Conservation (phyloP, 2,113 vertebrate genomes). For the Thinocorus orbignyianus region DNA sequence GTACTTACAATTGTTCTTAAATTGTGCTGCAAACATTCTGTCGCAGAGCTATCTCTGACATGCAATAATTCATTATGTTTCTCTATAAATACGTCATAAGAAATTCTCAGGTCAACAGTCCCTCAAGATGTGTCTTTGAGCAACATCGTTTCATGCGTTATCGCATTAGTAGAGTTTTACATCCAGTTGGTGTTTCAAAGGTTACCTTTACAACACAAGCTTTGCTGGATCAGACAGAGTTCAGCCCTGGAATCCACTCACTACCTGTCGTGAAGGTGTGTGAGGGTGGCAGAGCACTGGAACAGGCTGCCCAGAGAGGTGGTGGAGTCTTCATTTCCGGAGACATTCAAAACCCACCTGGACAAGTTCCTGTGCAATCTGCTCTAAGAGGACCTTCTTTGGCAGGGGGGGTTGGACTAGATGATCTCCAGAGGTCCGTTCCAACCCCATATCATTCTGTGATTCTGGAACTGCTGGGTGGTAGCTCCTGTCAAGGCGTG, state of each 20-base stretch:
- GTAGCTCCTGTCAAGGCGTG: neutral
- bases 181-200: neutral
- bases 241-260: neutral
- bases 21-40: neutral
- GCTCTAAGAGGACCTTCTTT: too few species aligned
- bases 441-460: too few species aligned
- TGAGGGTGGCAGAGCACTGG: neutral
- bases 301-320: too few species aligned
- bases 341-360: too few species aligned
- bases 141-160: neutral
- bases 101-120: neutral
- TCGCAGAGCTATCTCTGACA: neutral
- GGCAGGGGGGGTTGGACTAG: too few species aligned
- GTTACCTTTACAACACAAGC: neutral
- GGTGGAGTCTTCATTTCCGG: too few species aligned
- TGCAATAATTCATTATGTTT: neutral
- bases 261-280: fast-evolving
- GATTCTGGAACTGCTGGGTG: neutral
- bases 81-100: neutral
- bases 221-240: neutral
- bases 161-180: neutral
- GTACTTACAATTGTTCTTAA: neutral
- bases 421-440: too few species aligned
- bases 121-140: neutral
- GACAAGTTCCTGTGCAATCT: too few species aligned